Evolutionary conservation across 2,888 invertebrate species (phyloP).

Genomic region (Schizaphis graminum): DNA sequence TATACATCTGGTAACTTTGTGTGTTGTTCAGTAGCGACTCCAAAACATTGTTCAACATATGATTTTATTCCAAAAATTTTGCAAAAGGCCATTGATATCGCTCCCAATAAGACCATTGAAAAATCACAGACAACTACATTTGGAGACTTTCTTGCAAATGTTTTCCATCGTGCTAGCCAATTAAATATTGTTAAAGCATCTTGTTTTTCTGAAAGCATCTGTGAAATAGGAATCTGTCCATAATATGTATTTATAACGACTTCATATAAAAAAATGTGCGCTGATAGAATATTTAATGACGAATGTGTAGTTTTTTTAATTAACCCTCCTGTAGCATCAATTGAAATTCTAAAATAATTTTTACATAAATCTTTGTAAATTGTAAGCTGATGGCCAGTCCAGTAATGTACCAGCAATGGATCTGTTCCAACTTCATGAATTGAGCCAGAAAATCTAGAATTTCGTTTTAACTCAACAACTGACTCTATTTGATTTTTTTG

Average conservation of each 20-base stretch:
- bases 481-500: background rate
- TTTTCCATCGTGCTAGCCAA: background rate
- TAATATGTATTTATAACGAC: background rate
- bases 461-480: background rate
- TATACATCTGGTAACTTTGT: no score
- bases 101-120: background rate
- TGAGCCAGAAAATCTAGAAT: background rate
- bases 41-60: no score
- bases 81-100: background rate
- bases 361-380: constrained; percentile 6
- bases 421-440: no score
- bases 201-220: background rate
- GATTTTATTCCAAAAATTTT: background rate
- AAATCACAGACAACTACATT: background rate
- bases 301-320: background rate
- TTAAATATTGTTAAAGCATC: background rate
- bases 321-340: background rate
- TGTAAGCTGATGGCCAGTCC: background rate
- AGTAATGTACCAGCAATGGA: background rate
- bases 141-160: background rate
- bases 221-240: background rate
- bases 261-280: background rate
- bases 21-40: no score
- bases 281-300: background rate
- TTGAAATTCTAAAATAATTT: background rate